Percentiles rank a stretch among this genome's conserved stretches.
Evolutionary conservation across 2,113 vertebrate genomes (phyloP).

Genomic region (Colaptes auratus): DNA sequence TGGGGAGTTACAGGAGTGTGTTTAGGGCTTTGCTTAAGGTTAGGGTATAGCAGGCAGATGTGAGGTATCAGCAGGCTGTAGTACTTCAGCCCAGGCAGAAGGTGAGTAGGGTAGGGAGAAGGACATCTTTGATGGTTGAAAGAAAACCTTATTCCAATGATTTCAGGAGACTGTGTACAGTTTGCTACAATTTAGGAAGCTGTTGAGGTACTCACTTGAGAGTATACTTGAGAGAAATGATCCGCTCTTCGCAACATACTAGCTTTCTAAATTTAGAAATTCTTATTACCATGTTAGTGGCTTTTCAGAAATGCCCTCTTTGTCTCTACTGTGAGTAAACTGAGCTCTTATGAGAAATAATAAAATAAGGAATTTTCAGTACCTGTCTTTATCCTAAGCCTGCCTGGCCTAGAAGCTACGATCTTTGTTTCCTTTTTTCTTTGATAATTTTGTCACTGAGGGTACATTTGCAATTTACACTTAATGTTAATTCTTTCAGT

Average conservation of each 20-base stretch:
- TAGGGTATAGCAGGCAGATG: accelerated
- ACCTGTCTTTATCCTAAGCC: not conserved
- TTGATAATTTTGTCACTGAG: not conserved
- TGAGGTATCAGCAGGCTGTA: not conserved
- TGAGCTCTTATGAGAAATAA: not conserved
- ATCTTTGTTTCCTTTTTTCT: not conserved
- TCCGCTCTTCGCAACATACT: not conserved
- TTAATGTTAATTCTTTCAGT: not conserved
- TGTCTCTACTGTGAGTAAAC: not conserved
- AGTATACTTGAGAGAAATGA: not conserved
- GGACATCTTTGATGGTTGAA: not conserved
- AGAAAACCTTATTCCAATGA: not conserved
- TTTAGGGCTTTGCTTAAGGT: not conserved
- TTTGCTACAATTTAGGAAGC: not conserved
- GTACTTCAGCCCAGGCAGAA: not conserved
- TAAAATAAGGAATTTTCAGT: not conserved
- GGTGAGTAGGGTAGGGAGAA: not conserved
- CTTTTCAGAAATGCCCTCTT: not conserved
- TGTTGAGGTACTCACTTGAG: not conserved
- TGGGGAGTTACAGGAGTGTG: not conserved
- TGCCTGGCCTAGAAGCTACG: not conserved
- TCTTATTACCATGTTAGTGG: not conserved
- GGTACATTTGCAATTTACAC: not conserved
- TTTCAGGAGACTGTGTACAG: not conserved
- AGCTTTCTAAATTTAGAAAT: not conserved